Evolutionary conservation across 35 echinoderm and acorn worm genomes (phyloP), one percentile per base, ranked within the genome.

Genomic region (Ophiothrix spiculata): DNA sequence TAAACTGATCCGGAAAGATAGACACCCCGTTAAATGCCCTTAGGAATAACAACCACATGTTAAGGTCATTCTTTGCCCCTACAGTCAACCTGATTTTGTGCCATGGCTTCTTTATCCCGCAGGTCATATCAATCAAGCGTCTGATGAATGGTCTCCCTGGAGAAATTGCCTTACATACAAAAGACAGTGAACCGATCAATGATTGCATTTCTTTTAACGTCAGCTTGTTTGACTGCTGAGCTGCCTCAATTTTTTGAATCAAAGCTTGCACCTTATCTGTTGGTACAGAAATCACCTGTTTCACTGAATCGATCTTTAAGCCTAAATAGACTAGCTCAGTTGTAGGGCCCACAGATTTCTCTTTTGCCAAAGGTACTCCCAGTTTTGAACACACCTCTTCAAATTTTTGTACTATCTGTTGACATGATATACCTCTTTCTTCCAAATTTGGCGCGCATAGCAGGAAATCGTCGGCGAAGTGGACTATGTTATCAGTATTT

Each of bases 381-480:
- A 82, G 37, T 0, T 82, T 56, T 14, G 16, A 14, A 33, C 80
- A 82, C 0, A 49, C 40, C 21, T 54, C 40, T 82, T 56, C 28
- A 33, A 82, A 56, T 0, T 13, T 28, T 0, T 31, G 45, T 17
- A 82, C 39, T 31, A 82, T 10, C 32, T n/a, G 14, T 1, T 49
- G 80, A 82, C 80, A 82, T 4, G 80, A 82, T 16, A 38, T 34
- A 23, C 40, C 46, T 11, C 79, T 28, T 46, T 41, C 28, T 29
- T 21, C 12, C 29, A 12, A 36, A 29, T 42, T 31, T 28, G 31
- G 8, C 16, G 35, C 74, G 13, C 36, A 39, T 0, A 81, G 56
- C 78, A 88, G 77, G 36, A 81, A 88, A 32, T 88, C 86, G 31
- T 88, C 78, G 4, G 77, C 31, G 36, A 85, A 85, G 76, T 49